Base-by-base conservation (phyloP, 2,797 vertebrate genomes). In the Epinephelus awoara region DNA sequence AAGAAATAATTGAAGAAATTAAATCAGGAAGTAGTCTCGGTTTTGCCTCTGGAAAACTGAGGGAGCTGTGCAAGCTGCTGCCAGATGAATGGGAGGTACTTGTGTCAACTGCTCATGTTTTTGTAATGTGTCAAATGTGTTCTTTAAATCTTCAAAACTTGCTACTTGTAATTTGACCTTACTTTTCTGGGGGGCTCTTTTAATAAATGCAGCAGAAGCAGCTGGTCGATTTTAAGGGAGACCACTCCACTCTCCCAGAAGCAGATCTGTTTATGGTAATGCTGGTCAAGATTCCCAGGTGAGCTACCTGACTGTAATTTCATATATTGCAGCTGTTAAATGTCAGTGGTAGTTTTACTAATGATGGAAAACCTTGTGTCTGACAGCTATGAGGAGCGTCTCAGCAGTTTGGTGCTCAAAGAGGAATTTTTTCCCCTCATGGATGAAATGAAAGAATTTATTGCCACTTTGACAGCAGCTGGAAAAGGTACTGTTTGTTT, bases 231-330 rank as follows among this genome's bases (percentile, higher is more conserved):
- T 97, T 96, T 81, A 91, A 91, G 71, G 96, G 94, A 2, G 88
- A 95, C 61, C 40, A 2, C 2, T 90, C 86, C 1, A 65, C 85
- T 50, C 93, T 97, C 4, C 94, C 95, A 8, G 96, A 96, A 47
- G 93, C 96, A 0, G 96, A 97, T 85, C 88, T 92, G n/a, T 97
- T 97, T 40, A 95, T 96, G 92, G 66, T 95, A 6, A 89, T 93
- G 85, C 90, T 97, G 51, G 89, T 96, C 9, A 92, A 91, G 62
- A 92, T 96, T 67, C 92, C 95, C 83, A 90, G 95, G 96, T 97
- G 77, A 92, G 93, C 19, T 64, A 42, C 52, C 51, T 14, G 1
- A 68, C 44, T 29, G 6, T 17, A 15, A 61, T 63, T 47, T 9
- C 17, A 12, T 50, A 1, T 75, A 18, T 55, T 65, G 1, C 23